phyloP scores from a whole-genome alignment of 2,113 vertebrate species.

The Cavia aperea region DNA sequence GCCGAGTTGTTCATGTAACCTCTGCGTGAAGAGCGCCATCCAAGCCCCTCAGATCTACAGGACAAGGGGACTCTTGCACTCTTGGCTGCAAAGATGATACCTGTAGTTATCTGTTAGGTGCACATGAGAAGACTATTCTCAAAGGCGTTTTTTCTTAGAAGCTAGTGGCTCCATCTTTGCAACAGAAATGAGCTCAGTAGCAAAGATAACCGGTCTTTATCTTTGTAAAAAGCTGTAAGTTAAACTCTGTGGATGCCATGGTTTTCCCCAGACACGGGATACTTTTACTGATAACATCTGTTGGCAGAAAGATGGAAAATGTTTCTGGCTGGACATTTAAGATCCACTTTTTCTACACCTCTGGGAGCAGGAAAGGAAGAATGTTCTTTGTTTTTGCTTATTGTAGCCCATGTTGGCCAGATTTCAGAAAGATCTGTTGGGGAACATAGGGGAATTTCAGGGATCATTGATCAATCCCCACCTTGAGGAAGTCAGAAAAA shows the following conservation, averaged over 20 bases:
- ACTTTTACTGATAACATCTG: slow-evolving; percentile 63
- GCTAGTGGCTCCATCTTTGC: slow-evolving; percentile 20
- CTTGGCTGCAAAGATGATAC: neutral
- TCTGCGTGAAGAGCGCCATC: neutral
- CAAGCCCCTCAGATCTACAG: neutral
- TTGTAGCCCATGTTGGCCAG: neutral
- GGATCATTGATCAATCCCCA: neutral
- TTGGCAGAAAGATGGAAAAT: slow-evolving; percentile 58
- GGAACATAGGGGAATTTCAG: neutral
- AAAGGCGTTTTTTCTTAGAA: slow-evolving; percentile 40
- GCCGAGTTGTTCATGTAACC: neutral
- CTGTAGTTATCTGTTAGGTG: neutral
- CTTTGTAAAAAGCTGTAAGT: slow-evolving; percentile 47
- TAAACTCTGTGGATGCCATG: slow-evolving; percentile 52
- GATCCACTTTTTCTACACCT: slow-evolving; percentile 48
- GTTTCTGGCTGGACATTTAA: slow-evolving; percentile 52
- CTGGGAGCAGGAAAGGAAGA: slow-evolving; percentile 31
- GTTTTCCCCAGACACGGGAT: slow-evolving; percentile 55
- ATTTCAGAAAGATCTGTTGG: slow-evolving; percentile 15
- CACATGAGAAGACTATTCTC: neutral
- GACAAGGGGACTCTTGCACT: neutral
- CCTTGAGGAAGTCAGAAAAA: neutral
- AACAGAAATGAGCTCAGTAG: slow-evolving; percentile 24
- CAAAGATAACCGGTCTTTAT: slow-evolving; percentile 47
- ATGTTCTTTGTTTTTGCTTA: neutral